Percentiles rank a stretch among this genome's conserved stretches.
Evolutionary conservation across 2,113 vertebrate species (phyloP).

Genomic region (Lonchura striata): DNA sequence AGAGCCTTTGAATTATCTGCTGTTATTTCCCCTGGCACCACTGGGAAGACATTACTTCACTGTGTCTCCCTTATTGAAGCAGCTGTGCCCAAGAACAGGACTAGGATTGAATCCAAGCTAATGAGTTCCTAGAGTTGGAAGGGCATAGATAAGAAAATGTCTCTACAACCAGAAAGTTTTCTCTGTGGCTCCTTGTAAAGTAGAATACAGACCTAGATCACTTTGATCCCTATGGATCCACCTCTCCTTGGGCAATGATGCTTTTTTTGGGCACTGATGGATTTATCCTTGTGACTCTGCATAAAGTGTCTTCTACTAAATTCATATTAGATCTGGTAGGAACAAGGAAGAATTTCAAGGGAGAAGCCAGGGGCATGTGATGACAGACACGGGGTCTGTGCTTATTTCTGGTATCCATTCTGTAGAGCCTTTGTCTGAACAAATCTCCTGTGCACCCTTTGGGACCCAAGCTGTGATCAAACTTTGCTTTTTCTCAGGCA

Average conservation of each 20-base stretch:
- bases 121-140: not conserved
- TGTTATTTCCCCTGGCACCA: not conserved
- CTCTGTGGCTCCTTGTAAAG: not conserved
- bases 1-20: not conserved
- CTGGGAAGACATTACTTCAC: not conserved
- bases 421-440: not conserved
- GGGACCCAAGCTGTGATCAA: not conserved
- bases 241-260: not conserved
- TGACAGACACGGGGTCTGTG: not conserved
- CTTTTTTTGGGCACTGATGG: not conserved
- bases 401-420: not conserved
- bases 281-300: not conserved
- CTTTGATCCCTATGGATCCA: not conserved
- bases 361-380: not conserved
- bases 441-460: not conserved
- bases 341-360: not conserved
- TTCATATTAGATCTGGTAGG: not conserved
- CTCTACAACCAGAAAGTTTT: not conserved
- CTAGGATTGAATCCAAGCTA: not conserved
- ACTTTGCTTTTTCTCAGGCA: not conserved
- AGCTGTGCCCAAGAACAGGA: not conserved
- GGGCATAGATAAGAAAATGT: not conserved
- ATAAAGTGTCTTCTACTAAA: not conserved
- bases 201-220: not conserved
- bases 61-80: not conserved